Base-by-base conservation (phyloP, 1,140 invertebrate genomes). In the Polypedilum vanderplanki region DNA sequence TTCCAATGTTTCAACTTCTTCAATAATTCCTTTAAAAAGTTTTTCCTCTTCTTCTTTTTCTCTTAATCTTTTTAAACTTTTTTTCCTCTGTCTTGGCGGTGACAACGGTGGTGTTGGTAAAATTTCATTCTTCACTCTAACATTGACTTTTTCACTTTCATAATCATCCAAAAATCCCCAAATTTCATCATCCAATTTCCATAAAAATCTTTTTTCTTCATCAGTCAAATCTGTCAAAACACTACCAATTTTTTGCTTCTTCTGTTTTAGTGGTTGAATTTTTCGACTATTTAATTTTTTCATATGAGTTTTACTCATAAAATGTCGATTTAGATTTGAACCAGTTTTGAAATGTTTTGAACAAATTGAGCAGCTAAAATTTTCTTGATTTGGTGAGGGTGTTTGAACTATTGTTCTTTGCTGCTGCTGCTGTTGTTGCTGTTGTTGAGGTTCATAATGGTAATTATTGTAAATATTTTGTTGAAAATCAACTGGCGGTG, bases 401-500 rank as follows among this genome's bases (percentile, higher is more conserved):
- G 12, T 57, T 57, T 1, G 4, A 3, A 57, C 46, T 15, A 4
- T n/a, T n/a, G 3, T 57, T 15, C n/a, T 12, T 15, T 57, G 46
- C 3, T 57, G 46, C 4, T 15, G 46, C 1, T 12, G 46, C 12
- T 57, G 46, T n/a, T 57, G 46, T 3, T 46, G 41, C 41, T 46
- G 40, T 15, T 46, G 41, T 46, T 46, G 46, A 33, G 24, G 24
- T n/a, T 57, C 46, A 57, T 57, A 57, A 57, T 57, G 12, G 15
- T 57, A n/a, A n/a, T 12, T 12, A 57, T 57, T 57, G 46, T 57
- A 57, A n/a, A n/a, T n/a, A 57, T 57, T 57, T n/a, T 57, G 46
- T n/a, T 57, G 46, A 57, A n/a, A 57, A 57, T 57, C 12, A 15
- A 12, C 46, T 4, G 46, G 46, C 3, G 46, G 12, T 57, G 46